A percentile compares a stretch with the other conserved stretches of the same genome.
phyloP scores from a whole-genome alignment of 2,113 vertebrate genomes.

The Paracanthobrama guichenoti region DNA sequence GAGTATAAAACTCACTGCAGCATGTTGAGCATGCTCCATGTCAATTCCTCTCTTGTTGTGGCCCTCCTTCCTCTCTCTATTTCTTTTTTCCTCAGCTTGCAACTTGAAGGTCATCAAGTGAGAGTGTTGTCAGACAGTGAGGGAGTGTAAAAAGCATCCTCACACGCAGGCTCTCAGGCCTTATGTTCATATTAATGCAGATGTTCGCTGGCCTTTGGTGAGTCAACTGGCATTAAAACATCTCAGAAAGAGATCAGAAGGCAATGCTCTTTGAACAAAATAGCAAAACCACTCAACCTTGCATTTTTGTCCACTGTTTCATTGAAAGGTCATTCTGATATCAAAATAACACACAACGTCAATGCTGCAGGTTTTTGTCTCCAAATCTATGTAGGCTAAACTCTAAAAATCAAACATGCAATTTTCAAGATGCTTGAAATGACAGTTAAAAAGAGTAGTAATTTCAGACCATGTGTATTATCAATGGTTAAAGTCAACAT shows the following conservation, averaged over 20 bases:
- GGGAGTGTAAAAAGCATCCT: conserved; percentile 25
- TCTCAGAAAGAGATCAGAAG: conserved; percentile 22
- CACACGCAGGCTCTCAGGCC: not conserved
- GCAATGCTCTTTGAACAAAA: conserved; percentile 3
- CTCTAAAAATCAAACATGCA: conserved; percentile 9
- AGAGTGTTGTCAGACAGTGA: conserved; percentile 15
- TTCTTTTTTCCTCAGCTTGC: conserved; percentile 1
- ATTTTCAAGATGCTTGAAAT: conserved; percentile 11
- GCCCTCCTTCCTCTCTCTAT: not conserved
- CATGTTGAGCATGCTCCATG: not conserved
- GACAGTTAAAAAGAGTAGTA: conserved; percentile 6
- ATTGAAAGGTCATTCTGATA: conserved; percentile 19
- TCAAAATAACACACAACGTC: not conserved
- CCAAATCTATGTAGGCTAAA: not conserved
- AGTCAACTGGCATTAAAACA: conserved; percentile 41
- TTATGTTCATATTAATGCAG: conserved; percentile 32
- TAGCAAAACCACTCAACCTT: not conserved
- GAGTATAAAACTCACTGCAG: not conserved
- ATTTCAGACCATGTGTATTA: not conserved
- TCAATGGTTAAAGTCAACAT: not conserved
- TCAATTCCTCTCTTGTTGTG: not conserved
- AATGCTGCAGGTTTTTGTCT: not conserved
- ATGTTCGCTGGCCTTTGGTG: conserved; percentile 19
- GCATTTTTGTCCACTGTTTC: conserved; percentile 21
- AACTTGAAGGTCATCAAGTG: conserved; percentile 30